Base-by-base conservation (phyloP, 2,888 invertebrate genomes). In the Eristalinus aeneus region DNA sequence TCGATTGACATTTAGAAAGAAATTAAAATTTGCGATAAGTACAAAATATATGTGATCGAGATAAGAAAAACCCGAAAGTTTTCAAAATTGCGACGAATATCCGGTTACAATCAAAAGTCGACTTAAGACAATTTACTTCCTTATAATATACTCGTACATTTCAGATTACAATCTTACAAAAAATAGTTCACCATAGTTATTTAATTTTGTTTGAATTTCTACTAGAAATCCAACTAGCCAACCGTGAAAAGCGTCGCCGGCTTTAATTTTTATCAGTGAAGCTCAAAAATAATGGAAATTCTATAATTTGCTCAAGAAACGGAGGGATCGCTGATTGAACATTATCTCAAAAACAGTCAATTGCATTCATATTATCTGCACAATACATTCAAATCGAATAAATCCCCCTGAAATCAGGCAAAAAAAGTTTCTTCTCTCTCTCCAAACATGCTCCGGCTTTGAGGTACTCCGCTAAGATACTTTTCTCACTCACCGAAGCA, bases 401-500 rank as follows among this genome's bases (percentile, higher is more conserved):
- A 86, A 65, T 73, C 54, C 22, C 77, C 16, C 61, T 56, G 46
- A 67, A 86, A 81, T 69, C 77, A 74, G 61, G 81, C 77, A 68
- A 74, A 69, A n/a, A 20, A 27, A 23, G 11, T 23, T 76, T 76
- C 72, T 63, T 36, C 39, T 72, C 56, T 36, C 58, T 69, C n/a
- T 67, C 31, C n/a, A 46, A 4, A 8, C 6, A 39, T 16, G 16
- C 16, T 8, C 8, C 46, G 46, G 16, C 46, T 46, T 83, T 65
- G 64, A 46, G 6, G 39, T 67, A 39, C 10, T 22, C 53, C 63
- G 61, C 63, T 27, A 0, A 73, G 69, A 72, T 82, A 71, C 54
- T 86, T 86, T 86, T 86, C 82, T 74, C 78, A 87, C 75, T 87
- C 87, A 87, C 53, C 87, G 64, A 79, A 87, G 87, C 87, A 87